Evolutionary conservation across 2,797 vertebrate species (phyloP).

Genomic region (Coranthus polyacanthus): DNA sequence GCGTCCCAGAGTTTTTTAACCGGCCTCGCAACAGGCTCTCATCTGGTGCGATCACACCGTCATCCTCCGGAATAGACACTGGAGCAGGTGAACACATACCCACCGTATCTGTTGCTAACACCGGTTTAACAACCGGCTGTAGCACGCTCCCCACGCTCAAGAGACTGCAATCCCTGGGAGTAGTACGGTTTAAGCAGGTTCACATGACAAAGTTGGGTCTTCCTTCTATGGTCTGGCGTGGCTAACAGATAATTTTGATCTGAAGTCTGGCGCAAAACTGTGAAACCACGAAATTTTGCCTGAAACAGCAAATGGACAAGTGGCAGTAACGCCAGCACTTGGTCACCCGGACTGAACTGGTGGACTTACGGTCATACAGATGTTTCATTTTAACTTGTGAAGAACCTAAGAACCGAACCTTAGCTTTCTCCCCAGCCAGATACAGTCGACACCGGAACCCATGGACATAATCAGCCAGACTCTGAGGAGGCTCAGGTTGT

Average conservation of each 20-base stretch:
- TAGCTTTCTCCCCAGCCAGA: too few species aligned
- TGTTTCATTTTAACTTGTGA: constrained; percentile 3
- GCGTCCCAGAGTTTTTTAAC: background rate
- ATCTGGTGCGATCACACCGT: background rate
- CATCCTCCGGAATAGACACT: background rate
- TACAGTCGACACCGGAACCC: too few species aligned
- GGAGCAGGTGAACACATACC: background rate
- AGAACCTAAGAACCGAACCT: background rate
- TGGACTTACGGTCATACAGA: background rate
- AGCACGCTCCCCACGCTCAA: too few species aligned
- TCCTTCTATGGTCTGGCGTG: background rate
- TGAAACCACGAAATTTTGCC: background rate
- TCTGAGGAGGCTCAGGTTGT: too few species aligned
- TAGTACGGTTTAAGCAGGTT: background rate
- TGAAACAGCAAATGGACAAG: background rate
- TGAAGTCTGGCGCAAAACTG: background rate
- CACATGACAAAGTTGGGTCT: background rate
- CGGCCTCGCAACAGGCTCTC: background rate
- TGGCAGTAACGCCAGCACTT: background rate
- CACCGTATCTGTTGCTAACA: too few species aligned
- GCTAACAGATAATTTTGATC: too few species aligned
- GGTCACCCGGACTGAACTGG: background rate
- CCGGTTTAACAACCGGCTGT: background rate
- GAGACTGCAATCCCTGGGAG: too few species aligned
- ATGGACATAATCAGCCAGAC: too few species aligned